A percentile compares a stretch with the other conserved stretches of the same genome.
These are phyloP conservation scores for Phania funesta DNA, from an alignment of 2,888 invertebrate genomes.

Conservation along the genomic window DNA sequence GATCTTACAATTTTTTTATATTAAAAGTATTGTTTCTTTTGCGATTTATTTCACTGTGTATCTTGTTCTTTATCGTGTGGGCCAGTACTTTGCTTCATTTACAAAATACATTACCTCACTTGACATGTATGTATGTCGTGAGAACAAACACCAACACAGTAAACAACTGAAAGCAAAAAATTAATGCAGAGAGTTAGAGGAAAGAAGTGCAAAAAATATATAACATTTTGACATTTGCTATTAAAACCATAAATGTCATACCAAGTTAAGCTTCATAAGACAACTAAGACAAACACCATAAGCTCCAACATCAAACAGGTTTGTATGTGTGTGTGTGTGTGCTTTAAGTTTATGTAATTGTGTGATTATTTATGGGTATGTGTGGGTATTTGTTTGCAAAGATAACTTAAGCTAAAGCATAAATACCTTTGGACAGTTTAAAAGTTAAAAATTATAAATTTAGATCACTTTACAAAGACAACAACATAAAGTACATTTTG, in stretches of 20 bases:
- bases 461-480: constrained; percentile 37
- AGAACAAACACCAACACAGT: constrained; percentile 7
- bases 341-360: not conserved
- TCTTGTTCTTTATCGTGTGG: not conserved
- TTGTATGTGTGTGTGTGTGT: not conserved
- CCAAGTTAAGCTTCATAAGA: constrained; percentile 75
- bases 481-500: not conserved
- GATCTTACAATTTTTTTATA: too few species aligned
- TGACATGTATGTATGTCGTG: constrained; percentile 54
- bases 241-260: constrained; percentile 77
- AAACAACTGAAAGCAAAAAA: constrained; percentile 4
- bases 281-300: constrained; percentile 42
- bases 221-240: constrained; percentile 78
- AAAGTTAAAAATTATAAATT: constrained; percentile 71
- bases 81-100: constrained; percentile 59
- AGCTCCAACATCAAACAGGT: constrained; percentile 11
- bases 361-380: not conserved
- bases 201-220: constrained; percentile 35
- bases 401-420: constrained; percentile 74
- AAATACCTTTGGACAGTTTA: constrained; percentile 79
- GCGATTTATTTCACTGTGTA: not conserved
- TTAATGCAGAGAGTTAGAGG: not conserved
- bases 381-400: constrained; percentile 14
- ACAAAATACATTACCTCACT: constrained; percentile 77
- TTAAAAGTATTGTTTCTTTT: too few species aligned